Conservation (phyloP, 2,888 invertebrate species). For the Digitonthophagus gazella region DNA sequence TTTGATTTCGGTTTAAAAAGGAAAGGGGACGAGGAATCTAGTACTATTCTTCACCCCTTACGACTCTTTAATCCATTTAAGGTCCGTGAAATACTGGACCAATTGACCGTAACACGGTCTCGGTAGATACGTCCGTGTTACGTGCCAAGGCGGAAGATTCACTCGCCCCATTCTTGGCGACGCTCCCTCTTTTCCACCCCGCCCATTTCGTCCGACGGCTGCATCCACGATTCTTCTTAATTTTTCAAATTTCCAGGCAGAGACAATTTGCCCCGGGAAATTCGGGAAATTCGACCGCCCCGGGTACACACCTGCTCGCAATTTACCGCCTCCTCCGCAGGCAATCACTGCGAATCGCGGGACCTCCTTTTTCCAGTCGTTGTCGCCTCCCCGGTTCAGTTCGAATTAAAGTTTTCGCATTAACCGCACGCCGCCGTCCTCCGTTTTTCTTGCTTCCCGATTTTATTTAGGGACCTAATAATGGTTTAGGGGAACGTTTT, state of each 20-base stretch:
- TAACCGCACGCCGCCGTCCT: not conserved
- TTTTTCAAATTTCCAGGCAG: slow-evolving; percentile 14
- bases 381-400: slow-evolving; percentile 3
- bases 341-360: slow-evolving; percentile 12
- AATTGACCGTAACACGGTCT: slow-evolving; percentile 31
- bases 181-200: not conserved
- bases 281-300: slow-evolving; percentile 3
- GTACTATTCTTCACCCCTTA: slow-evolving; percentile 22
- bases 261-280: slow-evolving; percentile 10
- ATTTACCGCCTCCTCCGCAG: slow-evolving; percentile 7
- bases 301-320: slow-evolving; percentile 6
- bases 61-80: slow-evolving; percentile 30
- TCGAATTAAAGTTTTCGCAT: slow-evolving; percentile 15
- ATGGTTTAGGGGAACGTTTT: not conserved
- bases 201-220: not conserved
- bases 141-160: not conserved
- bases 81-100: slow-evolving; percentile 29
- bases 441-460: not conserved
- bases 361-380: slow-evolving; percentile 5
- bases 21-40: slow-evolving; percentile 14
- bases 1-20: not conserved
- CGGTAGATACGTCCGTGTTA: slow-evolving; percentile 6
- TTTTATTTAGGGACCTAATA: not conserved
- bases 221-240: slow-evolving; percentile 12
- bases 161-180: not conserved